These are phyloP conservation scores for Tenodera sinensis DNA, from an alignment of 2,888 invertebrate genomes.

Conservation along the genomic window DNA sequence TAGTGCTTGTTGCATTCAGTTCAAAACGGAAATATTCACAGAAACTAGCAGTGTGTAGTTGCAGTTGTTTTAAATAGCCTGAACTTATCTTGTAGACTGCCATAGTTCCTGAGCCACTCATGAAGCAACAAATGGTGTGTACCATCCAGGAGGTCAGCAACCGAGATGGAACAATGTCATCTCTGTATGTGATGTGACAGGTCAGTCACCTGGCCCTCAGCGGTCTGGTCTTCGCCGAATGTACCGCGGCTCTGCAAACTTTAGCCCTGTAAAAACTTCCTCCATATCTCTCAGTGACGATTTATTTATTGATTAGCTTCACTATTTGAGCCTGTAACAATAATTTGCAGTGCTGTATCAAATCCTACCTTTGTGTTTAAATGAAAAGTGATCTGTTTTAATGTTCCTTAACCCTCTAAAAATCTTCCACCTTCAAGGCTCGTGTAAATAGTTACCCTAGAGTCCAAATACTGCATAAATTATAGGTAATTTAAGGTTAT, in stretches of 20 bases:
- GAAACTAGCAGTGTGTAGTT: too few relatives aligned
- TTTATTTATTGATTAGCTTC: slow-evolving; percentile 27
- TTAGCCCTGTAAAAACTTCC: too few relatives aligned
- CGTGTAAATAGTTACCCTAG: slow-evolving; percentile 35
- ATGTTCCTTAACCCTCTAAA: slow-evolving; percentile 36
- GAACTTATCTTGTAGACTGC: too few relatives aligned
- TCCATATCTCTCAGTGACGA: too few relatives aligned
- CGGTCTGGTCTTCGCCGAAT: too few relatives aligned
- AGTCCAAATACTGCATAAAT: slow-evolving; percentile 36
- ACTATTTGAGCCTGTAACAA: slow-evolving; percentile 4
- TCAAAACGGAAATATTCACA: too few relatives aligned
- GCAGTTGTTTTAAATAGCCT: too few relatives aligned
- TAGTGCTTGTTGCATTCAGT: too few relatives aligned
- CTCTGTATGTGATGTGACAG: not conserved
- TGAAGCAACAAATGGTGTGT: not conserved
- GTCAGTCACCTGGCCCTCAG: not conserved
- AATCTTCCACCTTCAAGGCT: slow-evolving; percentile 37
- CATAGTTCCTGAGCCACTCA: too few relatives aligned
- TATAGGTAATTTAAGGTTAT: slow-evolving; percentile 29
- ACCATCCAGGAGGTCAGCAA: not conserved
- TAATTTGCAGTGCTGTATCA: slow-evolving; percentile 13
- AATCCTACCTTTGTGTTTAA: slow-evolving; percentile 12
- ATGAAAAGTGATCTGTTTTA: slow-evolving; percentile 22
- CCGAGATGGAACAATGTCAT: not conserved
- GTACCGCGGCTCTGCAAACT: too few relatives aligned